Evolutionary conservation across 2,888 invertebrate species (phyloP).

Genomic region (Drosophila vallismaia): DNA sequence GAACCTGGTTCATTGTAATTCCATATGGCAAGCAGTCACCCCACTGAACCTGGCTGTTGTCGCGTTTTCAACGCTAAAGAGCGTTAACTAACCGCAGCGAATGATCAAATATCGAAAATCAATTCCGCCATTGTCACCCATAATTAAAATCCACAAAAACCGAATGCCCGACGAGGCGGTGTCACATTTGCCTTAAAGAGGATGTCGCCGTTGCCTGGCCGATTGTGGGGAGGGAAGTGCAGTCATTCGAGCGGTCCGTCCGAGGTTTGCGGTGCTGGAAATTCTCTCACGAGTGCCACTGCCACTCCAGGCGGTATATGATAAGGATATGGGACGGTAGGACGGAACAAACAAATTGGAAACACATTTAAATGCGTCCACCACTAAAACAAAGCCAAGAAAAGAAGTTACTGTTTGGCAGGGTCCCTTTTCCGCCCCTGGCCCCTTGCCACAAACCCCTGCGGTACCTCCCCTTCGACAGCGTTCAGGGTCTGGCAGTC

Average conservation of each 20-base stretch:
- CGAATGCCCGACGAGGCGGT: slow-evolving; percentile 74
- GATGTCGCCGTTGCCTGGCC: slow-evolving; percentile 54
- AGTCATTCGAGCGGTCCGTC: slow-evolving; percentile 56
- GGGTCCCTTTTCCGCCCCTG: background rate
- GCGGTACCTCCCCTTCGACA: slow-evolving; percentile 14
- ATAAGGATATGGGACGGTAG: slow-evolving; percentile 62
- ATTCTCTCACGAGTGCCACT: slow-evolving; percentile 81
- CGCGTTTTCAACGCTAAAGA: slow-evolving; percentile 61
- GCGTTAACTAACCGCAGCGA: slow-evolving; percentile 79
- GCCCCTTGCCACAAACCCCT: slow-evolving; percentile 1
- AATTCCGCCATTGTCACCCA: slow-evolving; percentile 76
- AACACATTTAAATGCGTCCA: slow-evolving; percentile 71
- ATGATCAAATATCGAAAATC: slow-evolving; percentile 81
- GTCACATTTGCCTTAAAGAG: slow-evolving; percentile 59
- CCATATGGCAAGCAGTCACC: slow-evolving; percentile 53
- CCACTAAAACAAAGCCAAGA: slow-evolving; percentile 52
- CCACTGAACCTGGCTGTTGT: slow-evolving; percentile 46
- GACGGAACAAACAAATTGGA: slow-evolving; percentile 70
- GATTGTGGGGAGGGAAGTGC: background rate
- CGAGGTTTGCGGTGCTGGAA: slow-evolving; percentile 65
- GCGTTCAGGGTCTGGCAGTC: slow-evolving; percentile 39
- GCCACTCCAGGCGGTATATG: slow-evolving; percentile 65
- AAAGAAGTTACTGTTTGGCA: slow-evolving; percentile 40
- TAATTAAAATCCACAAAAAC: slow-evolving; percentile 73
- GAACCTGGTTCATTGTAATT: slow-evolving; percentile 58